Evolutionary conservation across 2,797 vertebrate species (phyloP).

Genomic region (Simalia tracyae): DNA sequence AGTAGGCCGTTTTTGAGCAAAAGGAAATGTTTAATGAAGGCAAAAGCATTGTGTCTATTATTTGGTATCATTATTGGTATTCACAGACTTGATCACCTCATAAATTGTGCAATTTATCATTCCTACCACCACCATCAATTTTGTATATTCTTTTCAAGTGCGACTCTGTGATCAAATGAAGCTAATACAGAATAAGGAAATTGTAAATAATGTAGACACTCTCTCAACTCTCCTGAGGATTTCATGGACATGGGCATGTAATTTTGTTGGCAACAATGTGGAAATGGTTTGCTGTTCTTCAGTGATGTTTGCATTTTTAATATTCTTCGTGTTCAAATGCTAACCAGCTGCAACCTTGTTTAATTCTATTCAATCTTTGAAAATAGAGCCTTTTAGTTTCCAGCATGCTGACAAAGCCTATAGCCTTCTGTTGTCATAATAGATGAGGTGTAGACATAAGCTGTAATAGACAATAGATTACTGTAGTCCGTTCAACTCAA

Average conservation of each 20-base stretch:
- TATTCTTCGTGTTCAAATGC: neutral
- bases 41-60: neutral
- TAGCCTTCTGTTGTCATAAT: neutral
- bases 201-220: neutral
- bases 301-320: neutral
- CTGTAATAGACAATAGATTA: neutral
- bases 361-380: conserved; percentile 16
- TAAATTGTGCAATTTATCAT: neutral
- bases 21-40: neutral
- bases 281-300: neutral
- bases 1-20: neutral
- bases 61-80: neutral
- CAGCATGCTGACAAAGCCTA: neutral
- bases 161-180: neutral
- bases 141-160: neutral
- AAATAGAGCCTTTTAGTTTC: neutral
- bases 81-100: neutral
- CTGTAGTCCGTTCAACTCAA: neutral
- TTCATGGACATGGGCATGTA: neutral
- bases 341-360: neutral
- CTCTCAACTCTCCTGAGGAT: neutral
- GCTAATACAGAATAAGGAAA: neutral
- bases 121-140: neutral
- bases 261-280: neutral
- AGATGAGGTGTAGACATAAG: neutral